A percentile compares a stretch with the other conserved stretches of the same genome.
These are phyloP conservation scores for Smittia sp. DNA, from an alignment of 2,888 invertebrate genomes.

Conservation along the genomic window DNA sequence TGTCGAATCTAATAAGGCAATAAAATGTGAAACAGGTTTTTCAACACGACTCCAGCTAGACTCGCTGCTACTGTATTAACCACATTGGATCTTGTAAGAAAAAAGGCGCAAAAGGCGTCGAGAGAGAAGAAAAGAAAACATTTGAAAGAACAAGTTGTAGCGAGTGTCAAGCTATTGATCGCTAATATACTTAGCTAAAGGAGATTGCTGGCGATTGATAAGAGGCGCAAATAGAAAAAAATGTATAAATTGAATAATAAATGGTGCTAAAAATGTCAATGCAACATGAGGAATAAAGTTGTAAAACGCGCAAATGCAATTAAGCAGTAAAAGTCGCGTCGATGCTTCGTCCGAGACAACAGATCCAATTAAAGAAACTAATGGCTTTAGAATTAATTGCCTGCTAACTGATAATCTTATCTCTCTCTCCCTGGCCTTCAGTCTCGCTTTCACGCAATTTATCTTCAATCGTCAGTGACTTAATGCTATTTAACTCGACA, in stretches of 20 bases:
- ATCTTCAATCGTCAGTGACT: constrained; percentile 9
- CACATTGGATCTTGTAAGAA: constrained; percentile 31
- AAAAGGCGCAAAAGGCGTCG: constrained; percentile 17
- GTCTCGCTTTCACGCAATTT: neutral
- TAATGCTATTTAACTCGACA: neutral
- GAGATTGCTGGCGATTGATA: constrained; percentile 10
- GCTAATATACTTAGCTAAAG: neutral
- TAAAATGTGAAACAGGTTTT: constrained; percentile 36
- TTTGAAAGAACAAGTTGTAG: constrained; percentile 31
- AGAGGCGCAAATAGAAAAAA: constrained; percentile 9
- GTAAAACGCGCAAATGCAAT: constrained; percentile 4
- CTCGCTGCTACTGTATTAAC: constrained; percentile 31
- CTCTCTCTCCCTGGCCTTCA: neutral
- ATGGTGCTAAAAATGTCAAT: constrained; percentile 24
- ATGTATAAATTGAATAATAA: constrained; percentile 22
- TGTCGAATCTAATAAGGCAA: constrained; percentile 24
- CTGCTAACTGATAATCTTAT: constrained; percentile 29
- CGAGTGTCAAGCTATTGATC: constrained; percentile 11
- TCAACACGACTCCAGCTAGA: constrained; percentile 13
- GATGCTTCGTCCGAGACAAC: neutral
- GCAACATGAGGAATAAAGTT: constrained; percentile 2
- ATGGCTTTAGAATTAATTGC: neutral
- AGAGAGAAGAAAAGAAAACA: neutral
- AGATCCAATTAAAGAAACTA: neutral
- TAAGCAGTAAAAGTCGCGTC: neutral